phyloP scores from a whole-genome alignment of 1,140 invertebrate genomes.

The Drosophila dunni region DNA sequence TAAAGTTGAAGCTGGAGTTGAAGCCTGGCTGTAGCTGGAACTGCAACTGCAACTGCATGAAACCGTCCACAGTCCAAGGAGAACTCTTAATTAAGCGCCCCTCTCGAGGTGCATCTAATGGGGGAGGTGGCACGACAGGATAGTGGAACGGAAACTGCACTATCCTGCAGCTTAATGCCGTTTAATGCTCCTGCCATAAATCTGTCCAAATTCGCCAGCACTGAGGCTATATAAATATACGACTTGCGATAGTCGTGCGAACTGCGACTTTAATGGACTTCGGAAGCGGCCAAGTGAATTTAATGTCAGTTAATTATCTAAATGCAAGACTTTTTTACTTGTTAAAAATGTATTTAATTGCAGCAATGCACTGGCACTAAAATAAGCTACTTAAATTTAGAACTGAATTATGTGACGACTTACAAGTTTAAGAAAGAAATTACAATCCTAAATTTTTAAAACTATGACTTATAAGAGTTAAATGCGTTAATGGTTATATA shows the following conservation, averaged over 20 bases:
- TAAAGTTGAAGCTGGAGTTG: conserved; percentile 6
- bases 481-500: too few species aligned
- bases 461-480: too few species aligned
- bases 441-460: too few species aligned
- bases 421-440: too few species aligned
- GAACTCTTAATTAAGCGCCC: conserved; percentile 69
- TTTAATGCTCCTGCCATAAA: conserved; percentile 66
- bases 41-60: conserved; percentile 27
- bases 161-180: conserved; percentile 50
- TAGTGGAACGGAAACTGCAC: conserved; percentile 28
- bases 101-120: conserved; percentile 16
- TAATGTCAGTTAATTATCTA: conserved; percentile 68
- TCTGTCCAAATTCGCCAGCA: conserved; percentile 70
- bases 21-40: too few species aligned
- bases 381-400: too few species aligned
- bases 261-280: conserved; percentile 64
- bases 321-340: conserved; percentile 19
- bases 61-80: conserved; percentile 39
- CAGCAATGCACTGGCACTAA: too few species aligned
- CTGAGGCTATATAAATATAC: conserved; percentile 71
- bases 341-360: not conserved
- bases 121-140: not conserved
- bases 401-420: too few species aligned
- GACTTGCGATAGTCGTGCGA: conserved; percentile 64
- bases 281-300: conserved; percentile 60